A percentile compares a stretch with the other conserved stretches of the same genome.
phyloP scores from a whole-genome alignment of 2,113 vertebrate genomes.

The Athene noctua region DNA sequence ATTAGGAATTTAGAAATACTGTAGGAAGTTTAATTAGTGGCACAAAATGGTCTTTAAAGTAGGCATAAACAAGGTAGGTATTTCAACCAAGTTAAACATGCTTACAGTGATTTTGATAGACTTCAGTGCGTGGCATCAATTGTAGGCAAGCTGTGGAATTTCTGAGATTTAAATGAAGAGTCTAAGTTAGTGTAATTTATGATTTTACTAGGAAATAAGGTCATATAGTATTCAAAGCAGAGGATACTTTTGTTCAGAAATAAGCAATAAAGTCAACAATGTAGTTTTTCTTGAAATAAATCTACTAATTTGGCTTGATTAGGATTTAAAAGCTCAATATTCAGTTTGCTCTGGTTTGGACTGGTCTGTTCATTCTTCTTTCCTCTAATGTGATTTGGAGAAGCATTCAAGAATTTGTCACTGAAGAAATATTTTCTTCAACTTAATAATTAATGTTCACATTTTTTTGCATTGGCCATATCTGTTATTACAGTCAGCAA shows the following conservation, averaged over 20 bases:
- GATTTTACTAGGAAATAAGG: not conserved
- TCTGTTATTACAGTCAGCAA: slow-evolving; percentile 22
- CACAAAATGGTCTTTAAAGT: not conserved
- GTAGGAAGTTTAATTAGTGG: slow-evolving; percentile 38
- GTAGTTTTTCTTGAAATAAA: not conserved
- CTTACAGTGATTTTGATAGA: not conserved
- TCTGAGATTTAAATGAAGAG: not conserved
- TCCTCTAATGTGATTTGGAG: not conserved
- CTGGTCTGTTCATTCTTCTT: not conserved
- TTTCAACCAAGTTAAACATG: not conserved
- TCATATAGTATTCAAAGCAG: not conserved
- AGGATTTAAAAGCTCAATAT: not conserved
- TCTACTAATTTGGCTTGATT: not conserved
- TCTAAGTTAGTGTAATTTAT: not conserved
- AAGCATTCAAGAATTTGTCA: not conserved
- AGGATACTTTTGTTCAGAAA: not conserved
- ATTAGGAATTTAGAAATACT: slow-evolving; percentile 39
- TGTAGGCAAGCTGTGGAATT: not conserved
- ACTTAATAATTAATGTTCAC: not conserved
- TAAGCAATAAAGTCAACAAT: not conserved
- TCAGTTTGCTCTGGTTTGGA: not conserved
- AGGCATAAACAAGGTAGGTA: not conserved
- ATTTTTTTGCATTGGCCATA: not conserved
- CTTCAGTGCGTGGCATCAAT: not conserved
- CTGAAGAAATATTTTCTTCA: slow-evolving; percentile 6